A percentile compares a stretch with the other conserved stretches of the same genome.
phyloP scores from a whole-genome alignment of 2,888 invertebrate genomes.

The Heliconius ismenius region DNA sequence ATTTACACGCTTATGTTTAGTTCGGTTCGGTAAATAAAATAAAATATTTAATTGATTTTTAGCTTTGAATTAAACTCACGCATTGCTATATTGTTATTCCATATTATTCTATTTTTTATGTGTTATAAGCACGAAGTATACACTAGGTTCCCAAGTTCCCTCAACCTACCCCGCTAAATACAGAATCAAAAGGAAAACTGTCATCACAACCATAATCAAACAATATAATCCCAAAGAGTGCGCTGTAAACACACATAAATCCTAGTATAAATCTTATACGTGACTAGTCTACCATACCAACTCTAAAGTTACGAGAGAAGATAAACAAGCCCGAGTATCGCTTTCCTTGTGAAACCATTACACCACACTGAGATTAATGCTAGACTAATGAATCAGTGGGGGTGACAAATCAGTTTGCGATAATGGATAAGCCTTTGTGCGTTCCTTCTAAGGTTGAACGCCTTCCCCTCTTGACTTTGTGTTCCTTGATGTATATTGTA shows the following conservation, averaged over 20 bases:
- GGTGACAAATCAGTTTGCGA: slow-evolving; percentile 70
- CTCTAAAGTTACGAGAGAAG: slow-evolving; percentile 28
- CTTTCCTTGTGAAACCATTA: slow-evolving; percentile 54
- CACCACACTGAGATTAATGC: slow-evolving; percentile 65
- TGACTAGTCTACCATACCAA: slow-evolving; percentile 7
- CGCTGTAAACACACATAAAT: neutral
- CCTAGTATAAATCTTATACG: slow-evolving; percentile 11
- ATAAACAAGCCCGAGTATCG: slow-evolving; percentile 62
- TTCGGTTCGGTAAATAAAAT: too few relatives aligned
- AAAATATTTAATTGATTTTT: too few relatives aligned
- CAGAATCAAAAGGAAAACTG: neutral
- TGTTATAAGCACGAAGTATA: too few relatives aligned
- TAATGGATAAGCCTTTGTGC: slow-evolving; percentile 53
- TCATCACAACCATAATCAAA: neutral
- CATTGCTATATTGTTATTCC: too few relatives aligned
- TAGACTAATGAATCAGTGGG: slow-evolving; percentile 72
- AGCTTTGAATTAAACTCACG: too few relatives aligned
- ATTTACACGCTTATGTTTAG: too few relatives aligned
- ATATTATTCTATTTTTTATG: too few relatives aligned
- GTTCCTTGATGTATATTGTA: slow-evolving; percentile 4
- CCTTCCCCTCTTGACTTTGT: slow-evolving; percentile 18
- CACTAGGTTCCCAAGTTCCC: too few relatives aligned
- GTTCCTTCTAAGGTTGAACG: slow-evolving; percentile 35
- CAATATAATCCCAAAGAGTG: neutral
- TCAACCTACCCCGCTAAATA: too few relatives aligned